Conservation (phyloP, 2,113 vertebrate genomes). For the Pluvianellus socialis region DNA sequence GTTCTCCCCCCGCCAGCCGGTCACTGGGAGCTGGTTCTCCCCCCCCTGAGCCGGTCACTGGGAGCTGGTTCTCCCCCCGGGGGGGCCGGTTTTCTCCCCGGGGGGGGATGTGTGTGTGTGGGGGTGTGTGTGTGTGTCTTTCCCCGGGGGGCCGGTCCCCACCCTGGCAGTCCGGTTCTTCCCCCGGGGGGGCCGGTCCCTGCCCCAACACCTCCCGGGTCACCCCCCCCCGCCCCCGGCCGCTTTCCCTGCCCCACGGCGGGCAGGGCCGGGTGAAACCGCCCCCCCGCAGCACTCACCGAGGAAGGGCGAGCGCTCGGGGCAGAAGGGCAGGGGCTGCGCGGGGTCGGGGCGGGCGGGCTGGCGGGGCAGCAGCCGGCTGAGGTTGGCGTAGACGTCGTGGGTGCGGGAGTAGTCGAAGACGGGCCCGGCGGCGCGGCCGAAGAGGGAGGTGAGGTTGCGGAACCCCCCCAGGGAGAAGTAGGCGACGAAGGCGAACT, state of each 20-base stretch:
- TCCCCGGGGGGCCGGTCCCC: no score
- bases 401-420: constrained; percentile 91
- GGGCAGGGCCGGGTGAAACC: no score
- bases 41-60: neutral
- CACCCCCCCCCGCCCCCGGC: no score
- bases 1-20: neutral
- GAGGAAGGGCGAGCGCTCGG: constrained; percentile 84
- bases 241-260: no score
- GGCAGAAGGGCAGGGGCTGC: constrained; percentile 79
- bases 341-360: constrained; percentile 57
- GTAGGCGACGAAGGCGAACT: constrained; percentile 94
- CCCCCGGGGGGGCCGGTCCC: no score
- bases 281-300: constrained; percentile 72
- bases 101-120: no score
- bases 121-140: no score
- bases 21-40: neutral
- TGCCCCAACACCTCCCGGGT: neutral
- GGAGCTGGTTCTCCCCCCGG: neutral
- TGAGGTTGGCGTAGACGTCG: constrained; percentile 94
- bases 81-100: neutral
- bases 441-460: constrained; percentile 87
- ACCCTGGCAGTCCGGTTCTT: no score
- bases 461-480: constrained; percentile 92
- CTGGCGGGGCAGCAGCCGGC: constrained; percentile 69
- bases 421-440: constrained; percentile 79